Conservation (phyloP, 2,797 vertebrate species). For the Melanotaenia trifasciata region DNA sequence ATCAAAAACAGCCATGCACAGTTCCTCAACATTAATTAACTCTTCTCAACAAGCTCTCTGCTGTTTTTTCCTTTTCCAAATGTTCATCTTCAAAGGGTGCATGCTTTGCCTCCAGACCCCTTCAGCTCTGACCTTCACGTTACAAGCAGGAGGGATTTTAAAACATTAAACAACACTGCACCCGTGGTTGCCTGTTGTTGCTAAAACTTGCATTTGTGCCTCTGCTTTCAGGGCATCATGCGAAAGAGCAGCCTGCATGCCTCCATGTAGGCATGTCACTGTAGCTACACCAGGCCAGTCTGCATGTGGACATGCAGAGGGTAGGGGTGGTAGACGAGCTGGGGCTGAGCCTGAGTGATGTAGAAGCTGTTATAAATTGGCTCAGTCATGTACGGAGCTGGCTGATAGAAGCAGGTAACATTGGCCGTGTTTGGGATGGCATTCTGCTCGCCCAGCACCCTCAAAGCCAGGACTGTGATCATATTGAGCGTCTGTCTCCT, state of each 20-base stretch:
- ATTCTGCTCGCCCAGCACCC: conserved; percentile 96
- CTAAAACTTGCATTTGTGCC: conserved; percentile 64
- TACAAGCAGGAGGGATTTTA: conserved; percentile 66
- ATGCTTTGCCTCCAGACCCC: conserved; percentile 47
- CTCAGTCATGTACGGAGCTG: conserved; percentile 91
- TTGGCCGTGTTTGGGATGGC: conserved; percentile 93
- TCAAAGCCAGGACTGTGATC: conserved; percentile 94
- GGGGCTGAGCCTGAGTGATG: conserved; percentile 86
- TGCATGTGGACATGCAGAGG: conserved; percentile 88
- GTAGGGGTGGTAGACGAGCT: conserved; percentile 91
- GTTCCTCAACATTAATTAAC: conserved; percentile 31
- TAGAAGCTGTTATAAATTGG: conserved; percentile 92
- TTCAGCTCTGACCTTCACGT: conserved; percentile 45
- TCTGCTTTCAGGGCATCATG: conserved; percentile 65
- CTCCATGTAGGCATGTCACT: conserved; percentile 60
- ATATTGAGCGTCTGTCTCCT: conserved; percentile 95
- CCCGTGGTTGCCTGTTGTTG: conserved; percentile 55
- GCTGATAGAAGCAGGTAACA: conserved; percentile 96
- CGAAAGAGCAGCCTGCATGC: conserved; percentile 65
- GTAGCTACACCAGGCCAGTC: conserved; percentile 83
- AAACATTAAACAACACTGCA: conserved; percentile 67
- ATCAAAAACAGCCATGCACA: conserved; percentile 26
- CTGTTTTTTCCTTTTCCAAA: conserved; percentile 38
- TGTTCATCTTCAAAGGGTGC: conserved; percentile 50
- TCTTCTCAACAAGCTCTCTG: conserved; percentile 35